Evolutionary conservation across 2,113 vertebrate genomes (phyloP), one percentile per base, ranked within the genome.

Genomic region (Cercopithecus mona): DNA sequence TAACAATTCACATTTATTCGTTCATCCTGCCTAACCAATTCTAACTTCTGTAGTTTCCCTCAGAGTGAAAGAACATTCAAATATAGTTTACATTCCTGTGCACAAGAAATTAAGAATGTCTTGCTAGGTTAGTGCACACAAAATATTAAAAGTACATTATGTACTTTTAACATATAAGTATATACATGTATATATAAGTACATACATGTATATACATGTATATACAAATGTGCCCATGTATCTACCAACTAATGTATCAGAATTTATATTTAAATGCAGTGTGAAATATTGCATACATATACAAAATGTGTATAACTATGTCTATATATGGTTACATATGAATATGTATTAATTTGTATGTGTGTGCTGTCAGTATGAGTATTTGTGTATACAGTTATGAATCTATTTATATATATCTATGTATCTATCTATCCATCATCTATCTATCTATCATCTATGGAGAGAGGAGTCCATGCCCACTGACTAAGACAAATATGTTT

Each of bases 1-100:
- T 93, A 94, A 88, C 78, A 95, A 64, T 86, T 78, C 40, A 48
- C 12, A 68, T 83, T 78, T 85, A 68, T 83, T 90, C 55, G 64
- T 94, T 92, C 61, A 70, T 80, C 8, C 43, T 9, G 22, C 32
- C 23, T 91, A 85, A 72, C 32, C 30, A 86, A 68, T 90, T 82
- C n/a, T 64, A 81, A 40, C 3, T 6, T 86, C 48, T 81, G 16
- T 38, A 48, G 25, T 50, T 96, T 52, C 23, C 32, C 66, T 45
- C 45, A 25, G 30, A 50, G 5, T 27, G 45, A 72, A 82, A 52
- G 40, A 45, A 30, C 2, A 88, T 7, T 84, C 35, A 43, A 23
- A 55, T 91, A 80, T 6, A 52, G n/a, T 86, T 81, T 84, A 22
- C 22, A 59, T 94, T 23, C 4, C 59, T 85, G 6, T 35, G 64